Evolutionary conservation across 1,140 invertebrate species (phyloP).

Genomic region (Drosophila eugracilis): DNA sequence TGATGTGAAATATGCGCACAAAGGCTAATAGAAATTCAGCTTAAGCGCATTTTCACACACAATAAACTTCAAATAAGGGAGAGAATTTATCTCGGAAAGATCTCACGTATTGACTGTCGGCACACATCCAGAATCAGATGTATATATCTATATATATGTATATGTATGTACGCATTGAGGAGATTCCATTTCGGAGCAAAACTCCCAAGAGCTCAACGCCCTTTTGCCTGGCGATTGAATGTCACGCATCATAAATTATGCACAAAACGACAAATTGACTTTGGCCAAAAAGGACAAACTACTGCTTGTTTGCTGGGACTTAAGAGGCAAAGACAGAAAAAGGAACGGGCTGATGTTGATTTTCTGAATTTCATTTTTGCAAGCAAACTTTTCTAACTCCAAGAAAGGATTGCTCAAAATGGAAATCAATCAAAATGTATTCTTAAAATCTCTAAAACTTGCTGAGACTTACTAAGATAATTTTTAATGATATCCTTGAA

Average conservation of each 20-base stretch:
- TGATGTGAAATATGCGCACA: constrained; percentile 81
- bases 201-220: constrained; percentile 49
- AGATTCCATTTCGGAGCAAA: constrained; percentile 25
- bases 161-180: constrained; percentile 8
- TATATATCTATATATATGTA: not conserved
- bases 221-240: constrained; percentile 73
- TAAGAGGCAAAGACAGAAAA: constrained; percentile 3
- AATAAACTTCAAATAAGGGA: constrained; percentile 80
- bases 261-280: constrained; percentile 77
- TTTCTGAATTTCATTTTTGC: constrained; percentile 7
- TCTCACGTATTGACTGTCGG: constrained; percentile 66
- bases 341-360: not conserved
- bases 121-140: constrained; percentile 26
- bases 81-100: constrained; percentile 57
- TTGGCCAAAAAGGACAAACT: constrained; percentile 50
- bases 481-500: no score
- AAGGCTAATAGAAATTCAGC: constrained; percentile 82
- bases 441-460: no score
- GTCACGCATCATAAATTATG: constrained; percentile 84
- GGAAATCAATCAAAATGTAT: no score
- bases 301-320: constrained; percentile 38
- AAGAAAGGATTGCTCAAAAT: not conserved
- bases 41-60: constrained; percentile 83
- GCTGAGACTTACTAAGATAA: no score
- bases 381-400: not conserved